Evolutionary conservation across 2,113 vertebrate genomes (phyloP).

Genomic region (Dascyllus trimaculatus): DNA sequence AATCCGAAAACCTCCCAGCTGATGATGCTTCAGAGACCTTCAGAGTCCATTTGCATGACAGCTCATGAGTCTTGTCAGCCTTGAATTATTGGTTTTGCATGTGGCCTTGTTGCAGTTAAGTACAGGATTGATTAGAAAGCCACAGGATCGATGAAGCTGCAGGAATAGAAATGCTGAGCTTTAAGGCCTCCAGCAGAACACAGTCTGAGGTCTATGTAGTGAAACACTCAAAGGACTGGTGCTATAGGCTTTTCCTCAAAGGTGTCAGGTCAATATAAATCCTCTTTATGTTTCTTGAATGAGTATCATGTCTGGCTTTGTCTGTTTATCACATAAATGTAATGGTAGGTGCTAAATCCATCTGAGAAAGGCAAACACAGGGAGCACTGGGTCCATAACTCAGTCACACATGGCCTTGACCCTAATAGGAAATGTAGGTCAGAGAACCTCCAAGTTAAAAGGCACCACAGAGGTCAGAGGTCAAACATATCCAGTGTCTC

Average conservation of each 20-base stretch:
- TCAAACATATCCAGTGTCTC: slow-evolving; percentile 41
- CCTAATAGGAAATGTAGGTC: slow-evolving; percentile 39
- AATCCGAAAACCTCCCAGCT: no score
- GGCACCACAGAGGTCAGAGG: slow-evolving; percentile 15
- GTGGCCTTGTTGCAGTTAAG: slow-evolving; percentile 15
- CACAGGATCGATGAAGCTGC: slow-evolving; percentile 32
- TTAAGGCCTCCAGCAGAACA: slow-evolving; percentile 9
- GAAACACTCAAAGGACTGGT: no score
- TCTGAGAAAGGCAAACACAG: slow-evolving; percentile 7
- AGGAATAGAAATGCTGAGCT: slow-evolving; percentile 8
- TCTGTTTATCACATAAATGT: no score
- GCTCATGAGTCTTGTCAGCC: slow-evolving; percentile 10
- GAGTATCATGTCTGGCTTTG: neutral
- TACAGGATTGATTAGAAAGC: slow-evolving; percentile 31
- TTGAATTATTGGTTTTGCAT: slow-evolving; percentile 7
- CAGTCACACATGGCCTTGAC: slow-evolving; percentile 29
- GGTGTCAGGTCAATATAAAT: slow-evolving; percentile 31
- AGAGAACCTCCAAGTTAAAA: neutral
- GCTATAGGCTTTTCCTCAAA: neutral
- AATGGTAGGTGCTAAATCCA: neutral
- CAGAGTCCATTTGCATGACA: slow-evolving; percentile 7
- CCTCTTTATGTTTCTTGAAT: neutral
- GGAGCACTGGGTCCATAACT: neutral
- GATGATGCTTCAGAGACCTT: neutral
- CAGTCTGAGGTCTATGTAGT: neutral